These are phyloP conservation scores for Lophius americanus DNA, from an alignment of 2,797 vertebrate species.

Conservation along the genomic window DNA sequence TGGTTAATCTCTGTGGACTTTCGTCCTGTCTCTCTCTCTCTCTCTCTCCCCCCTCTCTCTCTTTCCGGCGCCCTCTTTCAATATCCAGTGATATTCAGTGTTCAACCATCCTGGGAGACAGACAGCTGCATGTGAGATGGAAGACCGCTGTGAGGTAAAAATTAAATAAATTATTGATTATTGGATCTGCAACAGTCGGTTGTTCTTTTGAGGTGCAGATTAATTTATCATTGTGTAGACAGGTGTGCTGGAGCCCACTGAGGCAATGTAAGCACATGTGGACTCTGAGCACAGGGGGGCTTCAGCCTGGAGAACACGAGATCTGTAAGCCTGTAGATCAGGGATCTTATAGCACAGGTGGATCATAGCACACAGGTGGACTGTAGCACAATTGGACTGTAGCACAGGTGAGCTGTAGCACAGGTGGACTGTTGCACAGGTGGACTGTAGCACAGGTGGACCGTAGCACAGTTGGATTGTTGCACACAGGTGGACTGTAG, in stretches of 20 bases:
- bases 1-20: slow-evolving; percentile 52
- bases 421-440: not conserved
- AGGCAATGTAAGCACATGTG: no score
- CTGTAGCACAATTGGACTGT: no score
- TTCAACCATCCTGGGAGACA: not conserved
- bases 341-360: no score
- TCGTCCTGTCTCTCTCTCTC: slow-evolving; percentile 25
- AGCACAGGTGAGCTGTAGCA: not conserved
- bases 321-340: no score
- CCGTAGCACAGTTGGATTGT: no score
- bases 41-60: not conserved
- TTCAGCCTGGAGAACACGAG: no score
- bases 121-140: slow-evolving; percentile 37
- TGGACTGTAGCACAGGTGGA: not conserved
- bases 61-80: not conserved
- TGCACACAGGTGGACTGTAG: no score
- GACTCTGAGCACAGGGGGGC: no score
- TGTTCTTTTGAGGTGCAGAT: no score
- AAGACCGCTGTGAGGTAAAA: slow-evolving; percentile 50
- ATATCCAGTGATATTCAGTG: not conserved
- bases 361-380: no score
- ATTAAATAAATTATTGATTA: not conserved
- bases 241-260: no score
- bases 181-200: not conserved
- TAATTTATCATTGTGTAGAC: no score